Percentiles rank a stretch among this genome's conserved stretches.
Evolutionary conservation across 2,888 invertebrate genomes (phyloP).

Genomic region (Phlogophora meticulosa): DNA sequence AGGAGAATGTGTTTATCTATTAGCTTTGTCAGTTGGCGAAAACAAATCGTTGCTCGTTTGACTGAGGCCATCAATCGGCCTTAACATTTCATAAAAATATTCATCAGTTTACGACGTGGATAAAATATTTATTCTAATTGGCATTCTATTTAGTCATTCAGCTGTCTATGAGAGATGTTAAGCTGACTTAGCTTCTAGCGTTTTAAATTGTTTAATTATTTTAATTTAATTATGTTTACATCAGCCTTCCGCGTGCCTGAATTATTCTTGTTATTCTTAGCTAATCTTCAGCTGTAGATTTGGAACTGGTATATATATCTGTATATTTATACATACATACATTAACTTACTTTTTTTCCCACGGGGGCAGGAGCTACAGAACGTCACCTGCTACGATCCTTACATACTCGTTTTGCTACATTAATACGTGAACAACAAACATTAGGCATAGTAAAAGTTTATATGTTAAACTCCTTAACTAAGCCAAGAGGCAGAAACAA

Average conservation of each 20-base stretch:
- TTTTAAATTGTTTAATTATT: slow-evolving; percentile 41
- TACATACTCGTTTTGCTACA: too few species aligned
- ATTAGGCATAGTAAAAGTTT: too few species aligned
- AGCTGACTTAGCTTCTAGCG: slow-evolving; percentile 4
- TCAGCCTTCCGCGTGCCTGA: slow-evolving; percentile 19
- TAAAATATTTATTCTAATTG: slow-evolving; percentile 43
- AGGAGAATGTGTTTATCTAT: slow-evolving; percentile 46
- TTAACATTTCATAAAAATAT: slow-evolving; percentile 58
- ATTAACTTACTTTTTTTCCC: too few species aligned
- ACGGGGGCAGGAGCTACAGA: too few species aligned
- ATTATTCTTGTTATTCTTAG: slow-evolving; percentile 13
- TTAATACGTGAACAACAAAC: too few species aligned
- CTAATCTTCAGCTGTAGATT: slow-evolving; percentile 8
- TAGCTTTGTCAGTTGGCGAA: slow-evolving; percentile 36
- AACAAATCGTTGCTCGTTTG: slow-evolving; percentile 44
- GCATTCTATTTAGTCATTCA: slow-evolving; percentile 24
- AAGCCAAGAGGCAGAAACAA: too few species aligned
- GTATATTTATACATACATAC: too few species aligned
- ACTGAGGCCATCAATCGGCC: slow-evolving; percentile 49
- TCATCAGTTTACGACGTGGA: slow-evolving; percentile 2
- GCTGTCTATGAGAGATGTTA: slow-evolving; percentile 10
- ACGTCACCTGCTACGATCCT: too few species aligned
- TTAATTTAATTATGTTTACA: slow-evolving; percentile 25
- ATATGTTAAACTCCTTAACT: too few species aligned
- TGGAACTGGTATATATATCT: too few species aligned